phyloP scores from a whole-genome alignment of 92 coral and sea anemone species.

The Epizoanthus scotinus region DNA sequence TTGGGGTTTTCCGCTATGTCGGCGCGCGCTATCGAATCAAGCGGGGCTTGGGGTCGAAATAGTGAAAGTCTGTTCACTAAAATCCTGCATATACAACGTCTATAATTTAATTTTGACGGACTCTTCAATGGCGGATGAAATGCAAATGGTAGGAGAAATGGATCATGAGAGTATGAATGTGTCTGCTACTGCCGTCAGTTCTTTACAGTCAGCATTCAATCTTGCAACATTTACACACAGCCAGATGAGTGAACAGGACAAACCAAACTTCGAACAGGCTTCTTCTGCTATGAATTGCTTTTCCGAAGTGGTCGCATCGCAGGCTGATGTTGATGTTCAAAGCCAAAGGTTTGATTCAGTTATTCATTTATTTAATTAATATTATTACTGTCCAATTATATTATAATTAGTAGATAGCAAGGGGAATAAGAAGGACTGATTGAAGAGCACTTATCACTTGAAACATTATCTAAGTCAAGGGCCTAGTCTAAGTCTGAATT shows the following conservation, averaged over 20 bases:
- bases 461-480: too few species aligned
- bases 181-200: constrained; percentile 18
- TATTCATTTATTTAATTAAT: too few species aligned
- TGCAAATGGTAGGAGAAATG: neutral
- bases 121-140: constrained; percentile 10
- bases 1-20: too few species aligned
- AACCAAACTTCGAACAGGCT: constrained; percentile 22
- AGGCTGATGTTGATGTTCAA: neutral
- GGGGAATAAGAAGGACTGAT: neutral
- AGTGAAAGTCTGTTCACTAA: neutral
- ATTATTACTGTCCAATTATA: neutral
- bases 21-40: too few species aligned
- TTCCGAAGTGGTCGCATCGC: constrained; percentile 8
- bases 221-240: constrained; percentile 34
- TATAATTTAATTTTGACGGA: neutral
- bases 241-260: constrained; percentile 32
- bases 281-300: constrained; percentile 1
- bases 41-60: too few species aligned
- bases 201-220: constrained; percentile 33
- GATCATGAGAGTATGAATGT: constrained; percentile 12
- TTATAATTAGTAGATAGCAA: neutral
- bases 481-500: too few species aligned
- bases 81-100: constrained; percentile 20
- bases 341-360: neutral
- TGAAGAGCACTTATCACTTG: too few species aligned